Percentiles rank a stretch among this genome's conserved stretches.
These are phyloP conservation scores for Coboldia fuscipes DNA, from an alignment of 1,140 invertebrate species.

Conservation along the genomic window DNA sequence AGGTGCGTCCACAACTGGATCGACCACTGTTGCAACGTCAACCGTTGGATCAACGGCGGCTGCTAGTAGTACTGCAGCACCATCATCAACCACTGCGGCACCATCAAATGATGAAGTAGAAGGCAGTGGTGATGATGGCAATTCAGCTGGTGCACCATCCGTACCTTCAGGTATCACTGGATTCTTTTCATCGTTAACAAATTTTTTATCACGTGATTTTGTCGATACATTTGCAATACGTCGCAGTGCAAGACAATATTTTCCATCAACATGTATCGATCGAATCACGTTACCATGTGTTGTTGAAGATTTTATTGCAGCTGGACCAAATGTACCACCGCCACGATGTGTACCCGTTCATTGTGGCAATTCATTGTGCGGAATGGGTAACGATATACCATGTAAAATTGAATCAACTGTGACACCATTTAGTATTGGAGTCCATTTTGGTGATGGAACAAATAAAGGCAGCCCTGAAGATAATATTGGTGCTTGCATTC, in stretches of 20 bases:
- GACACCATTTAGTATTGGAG: conserved; percentile 51
- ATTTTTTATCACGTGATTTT: too few relatives aligned
- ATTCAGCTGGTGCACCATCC: conserved; percentile 2
- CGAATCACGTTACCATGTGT: conserved; percentile 58
- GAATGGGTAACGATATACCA: conserved; percentile 23
- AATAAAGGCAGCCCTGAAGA: conserved; percentile 46
- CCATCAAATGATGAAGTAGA: conserved; percentile 11
- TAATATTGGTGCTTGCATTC: conserved; percentile 55
- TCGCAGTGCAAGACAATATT: conserved; percentile 14
- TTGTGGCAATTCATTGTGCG: conserved; percentile 48
- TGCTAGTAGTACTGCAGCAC: neutral
- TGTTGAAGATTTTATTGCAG: conserved; percentile 57
- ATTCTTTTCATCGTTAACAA: conserved; percentile 12
- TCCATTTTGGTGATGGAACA: conserved; percentile 45
- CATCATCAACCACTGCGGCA: conserved; percentile 4
- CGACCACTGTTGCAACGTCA: neutral
- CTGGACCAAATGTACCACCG: conserved; percentile 15
- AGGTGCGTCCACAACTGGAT: neutral
- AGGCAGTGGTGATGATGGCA: conserved; percentile 18
- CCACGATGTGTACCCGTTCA: conserved; percentile 32
- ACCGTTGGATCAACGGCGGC: neutral
- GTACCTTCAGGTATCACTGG: conserved; percentile 9
- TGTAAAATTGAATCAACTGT: conserved; percentile 55
- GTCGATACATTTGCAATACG: conserved; percentile 8
- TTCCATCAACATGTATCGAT: conserved; percentile 37